Percentiles rank a stretch among this genome's conserved stretches.
Evolutionary conservation across 2,888 invertebrate genomes (phyloP).

Genomic region (Zhuqinia jingwanae): DNA sequence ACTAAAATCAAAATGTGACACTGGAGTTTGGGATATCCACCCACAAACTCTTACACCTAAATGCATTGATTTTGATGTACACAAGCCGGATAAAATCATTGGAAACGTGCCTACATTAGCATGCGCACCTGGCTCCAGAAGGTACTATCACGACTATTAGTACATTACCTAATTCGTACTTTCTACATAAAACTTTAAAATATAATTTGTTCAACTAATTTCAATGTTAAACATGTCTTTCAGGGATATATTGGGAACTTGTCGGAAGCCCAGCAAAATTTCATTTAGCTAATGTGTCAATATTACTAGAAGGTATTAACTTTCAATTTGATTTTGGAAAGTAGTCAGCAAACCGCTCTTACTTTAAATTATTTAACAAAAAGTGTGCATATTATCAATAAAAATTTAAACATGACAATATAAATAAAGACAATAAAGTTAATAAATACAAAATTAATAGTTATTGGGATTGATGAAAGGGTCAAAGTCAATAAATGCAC

Average conservation of each 20-base stretch:
- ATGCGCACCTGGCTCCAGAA: slow-evolving; percentile 76
- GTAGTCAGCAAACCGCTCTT: too few species aligned
- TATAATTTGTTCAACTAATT: too few species aligned
- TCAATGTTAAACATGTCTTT: not conserved
- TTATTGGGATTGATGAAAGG: too few species aligned
- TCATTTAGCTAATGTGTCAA: slow-evolving; percentile 7
- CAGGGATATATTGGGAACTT: slow-evolving; percentile 75
- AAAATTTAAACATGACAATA: too few species aligned
- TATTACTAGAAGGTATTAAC: not conserved
- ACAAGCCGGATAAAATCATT: slow-evolving; percentile 53
- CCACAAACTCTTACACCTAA: slow-evolving; percentile 37
- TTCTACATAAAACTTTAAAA: too few species aligned
- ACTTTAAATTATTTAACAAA: too few species aligned
- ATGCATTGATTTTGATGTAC: not conserved
- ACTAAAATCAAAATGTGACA: slow-evolving; percentile 42
- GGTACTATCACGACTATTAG: slow-evolving; percentile 42
- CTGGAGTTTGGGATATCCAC: slow-evolving; percentile 50
- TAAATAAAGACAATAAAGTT: too few species aligned
- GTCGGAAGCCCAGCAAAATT: slow-evolving; percentile 69
- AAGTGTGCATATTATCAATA: too few species aligned
- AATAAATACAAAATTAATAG: too few species aligned
- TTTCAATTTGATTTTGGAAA: too few species aligned
- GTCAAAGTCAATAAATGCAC: too few species aligned
- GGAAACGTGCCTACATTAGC: slow-evolving; percentile 75
- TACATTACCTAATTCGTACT: too few species aligned